These are phyloP conservation scores for Panthera tigris DNA, from an alignment of 2,113 vertebrate genomes.

Conservation along the genomic window DNA sequence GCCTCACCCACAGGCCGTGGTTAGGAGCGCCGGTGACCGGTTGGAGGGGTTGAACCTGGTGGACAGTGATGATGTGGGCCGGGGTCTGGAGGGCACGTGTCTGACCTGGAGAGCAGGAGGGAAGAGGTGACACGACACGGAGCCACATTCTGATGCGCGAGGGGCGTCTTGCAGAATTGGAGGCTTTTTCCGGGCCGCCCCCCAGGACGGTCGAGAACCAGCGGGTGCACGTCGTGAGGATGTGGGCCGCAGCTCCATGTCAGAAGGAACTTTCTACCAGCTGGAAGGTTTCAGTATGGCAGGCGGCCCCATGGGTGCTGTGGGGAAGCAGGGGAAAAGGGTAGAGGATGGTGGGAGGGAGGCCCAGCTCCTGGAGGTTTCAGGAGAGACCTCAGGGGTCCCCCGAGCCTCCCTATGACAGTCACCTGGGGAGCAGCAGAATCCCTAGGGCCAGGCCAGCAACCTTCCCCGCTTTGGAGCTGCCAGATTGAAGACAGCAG, in stretches of 20 bases:
- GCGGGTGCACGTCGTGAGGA: fast-evolving
- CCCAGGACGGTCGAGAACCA: neutral
- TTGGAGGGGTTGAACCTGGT: neutral
- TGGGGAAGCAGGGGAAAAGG: fast-evolving
- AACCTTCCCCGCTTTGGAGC: fast-evolving
- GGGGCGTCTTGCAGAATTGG: neutral
- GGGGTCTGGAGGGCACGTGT: neutral
- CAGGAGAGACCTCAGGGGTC: neutral
- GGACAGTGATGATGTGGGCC: fast-evolving
- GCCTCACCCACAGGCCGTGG: fast-evolving
- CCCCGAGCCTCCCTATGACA: neutral
- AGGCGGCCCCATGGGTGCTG: fast-evolving
- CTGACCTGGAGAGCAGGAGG: neutral
- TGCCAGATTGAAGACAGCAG: neutral
- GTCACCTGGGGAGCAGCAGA: neutral
- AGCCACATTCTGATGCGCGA: too few relatives aligned
- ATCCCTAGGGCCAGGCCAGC: neutral
- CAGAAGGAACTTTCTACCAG: neutral
- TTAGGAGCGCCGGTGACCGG: fast-evolving
- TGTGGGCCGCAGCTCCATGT: neutral
- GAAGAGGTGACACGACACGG: fast-evolving
- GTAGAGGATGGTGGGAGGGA: too few relatives aligned
- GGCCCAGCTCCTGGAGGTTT: neutral
- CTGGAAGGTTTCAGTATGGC: neutral
- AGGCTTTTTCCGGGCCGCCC: neutral